Conservation (phyloP, 2,797 vertebrate species). For the Onychomys torridus region DNA sequence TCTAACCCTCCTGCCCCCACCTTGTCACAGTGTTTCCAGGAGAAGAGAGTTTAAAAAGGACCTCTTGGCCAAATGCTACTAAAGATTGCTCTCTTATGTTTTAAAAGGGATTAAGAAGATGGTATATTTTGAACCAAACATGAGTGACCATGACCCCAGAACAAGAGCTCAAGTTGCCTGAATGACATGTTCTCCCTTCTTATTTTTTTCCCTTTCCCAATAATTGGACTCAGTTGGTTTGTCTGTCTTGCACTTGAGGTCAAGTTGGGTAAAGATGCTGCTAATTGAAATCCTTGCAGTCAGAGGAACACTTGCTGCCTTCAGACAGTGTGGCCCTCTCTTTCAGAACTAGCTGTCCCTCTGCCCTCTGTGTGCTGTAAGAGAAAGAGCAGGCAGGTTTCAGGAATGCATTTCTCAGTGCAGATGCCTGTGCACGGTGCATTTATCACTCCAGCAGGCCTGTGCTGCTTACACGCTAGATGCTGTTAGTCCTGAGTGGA, state of each 20-base stretch:
- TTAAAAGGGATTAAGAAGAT: background rate
- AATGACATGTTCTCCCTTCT: background rate
- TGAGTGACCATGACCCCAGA: background rate
- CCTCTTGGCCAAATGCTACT: background rate
- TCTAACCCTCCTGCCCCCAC: background rate
- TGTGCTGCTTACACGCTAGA: background rate
- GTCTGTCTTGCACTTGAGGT: background rate
- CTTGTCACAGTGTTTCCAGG: background rate
- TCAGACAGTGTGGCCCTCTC: background rate
- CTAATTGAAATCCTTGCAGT: background rate
- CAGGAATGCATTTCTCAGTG: background rate
- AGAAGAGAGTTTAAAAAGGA: slow-evolving; percentile 12
- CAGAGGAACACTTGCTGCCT: background rate
- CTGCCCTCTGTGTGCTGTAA: background rate
- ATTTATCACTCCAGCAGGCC: background rate
- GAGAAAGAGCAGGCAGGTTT: background rate
- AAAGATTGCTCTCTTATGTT: background rate
- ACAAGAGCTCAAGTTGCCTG: background rate
- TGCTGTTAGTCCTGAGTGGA: background rate
- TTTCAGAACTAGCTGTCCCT: background rate
- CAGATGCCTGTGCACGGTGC: background rate
- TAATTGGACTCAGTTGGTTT: slow-evolving; percentile 34
- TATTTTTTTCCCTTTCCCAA: background rate
- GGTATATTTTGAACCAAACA: background rate
- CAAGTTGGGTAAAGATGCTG: background rate